Conservation (phyloP, 2,113 vertebrate species). For the Xerus inauris region DNA sequence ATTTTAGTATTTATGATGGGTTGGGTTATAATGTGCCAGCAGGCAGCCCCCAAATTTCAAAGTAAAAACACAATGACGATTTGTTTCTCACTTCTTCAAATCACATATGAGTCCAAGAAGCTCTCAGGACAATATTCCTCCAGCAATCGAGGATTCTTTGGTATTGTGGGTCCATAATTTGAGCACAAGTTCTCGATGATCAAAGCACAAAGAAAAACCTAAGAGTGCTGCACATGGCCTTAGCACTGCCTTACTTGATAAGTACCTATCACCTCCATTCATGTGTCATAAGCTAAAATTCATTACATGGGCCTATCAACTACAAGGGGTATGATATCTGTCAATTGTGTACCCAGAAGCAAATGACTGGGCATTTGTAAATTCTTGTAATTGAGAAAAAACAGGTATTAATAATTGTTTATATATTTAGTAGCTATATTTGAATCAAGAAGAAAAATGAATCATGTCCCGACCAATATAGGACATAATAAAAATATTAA, state of each 20-base stretch:
- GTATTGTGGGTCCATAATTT: background rate
- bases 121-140: fast-evolving
- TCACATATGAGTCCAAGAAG: background rate
- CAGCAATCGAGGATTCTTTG: background rate
- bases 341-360: background rate
- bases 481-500: background rate
- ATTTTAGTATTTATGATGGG: background rate
- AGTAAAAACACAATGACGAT: background rate
- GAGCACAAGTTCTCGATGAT: background rate
- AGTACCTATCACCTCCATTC: fast-evolving
- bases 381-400: background rate
- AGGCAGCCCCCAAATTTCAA: background rate
- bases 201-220: background rate
- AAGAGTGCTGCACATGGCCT: background rate
- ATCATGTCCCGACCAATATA: background rate
- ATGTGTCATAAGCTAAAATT: background rate
- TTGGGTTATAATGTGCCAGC: background rate
- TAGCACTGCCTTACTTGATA: background rate
- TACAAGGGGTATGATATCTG: background rate
- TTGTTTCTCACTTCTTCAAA: background rate
- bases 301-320: background rate
- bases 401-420: background rate
- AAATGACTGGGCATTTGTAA: background rate
- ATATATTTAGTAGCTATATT: background rate
- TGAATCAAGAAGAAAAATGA: background rate